phyloP scores from a whole-genome alignment of 2,797 vertebrate species.

The Lindbergichthys nudifrons region DNA sequence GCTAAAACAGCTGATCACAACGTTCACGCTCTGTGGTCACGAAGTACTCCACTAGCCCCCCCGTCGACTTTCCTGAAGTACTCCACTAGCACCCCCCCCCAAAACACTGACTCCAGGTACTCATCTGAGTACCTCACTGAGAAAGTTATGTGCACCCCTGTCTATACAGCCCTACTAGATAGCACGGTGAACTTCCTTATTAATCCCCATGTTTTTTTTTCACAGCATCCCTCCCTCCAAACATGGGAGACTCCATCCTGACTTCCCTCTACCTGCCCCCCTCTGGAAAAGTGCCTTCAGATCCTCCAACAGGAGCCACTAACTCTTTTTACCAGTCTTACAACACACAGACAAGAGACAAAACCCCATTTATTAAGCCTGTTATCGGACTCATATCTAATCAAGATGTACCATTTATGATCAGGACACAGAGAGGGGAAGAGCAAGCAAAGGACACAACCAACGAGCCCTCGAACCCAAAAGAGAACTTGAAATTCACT shows the following conservation, averaged over 20 bases:
- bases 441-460: slow-evolving; percentile 7
- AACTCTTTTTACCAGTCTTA: not conserved
- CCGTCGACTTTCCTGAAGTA: too few species aligned
- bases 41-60: too few species aligned
- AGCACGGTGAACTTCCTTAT: too few species aligned
- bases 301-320: slow-evolving; percentile 28
- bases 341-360: not conserved
- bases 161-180: too few species aligned
- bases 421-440: not conserved
- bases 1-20: too few species aligned
- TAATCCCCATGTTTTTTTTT: slow-evolving; percentile 26
- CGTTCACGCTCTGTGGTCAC: too few species aligned
- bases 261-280: slow-evolving; percentile 77
- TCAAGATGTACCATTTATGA: slow-evolving; percentile 62
- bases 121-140: too few species aligned
- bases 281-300: slow-evolving; percentile 68
- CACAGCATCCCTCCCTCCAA: slow-evolving; percentile 79
- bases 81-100: too few species aligned
- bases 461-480: not conserved
- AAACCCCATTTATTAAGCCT: slow-evolving; percentile 49
- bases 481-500: slow-evolving; percentile 28
- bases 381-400: slow-evolving; percentile 73
- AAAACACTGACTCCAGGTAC: too few species aligned
- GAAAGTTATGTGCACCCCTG: too few species aligned
- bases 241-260: slow-evolving; percentile 82